Conservation (phyloP, 2,797 vertebrate species). For the Lepilemur ruficaudatus region DNA sequence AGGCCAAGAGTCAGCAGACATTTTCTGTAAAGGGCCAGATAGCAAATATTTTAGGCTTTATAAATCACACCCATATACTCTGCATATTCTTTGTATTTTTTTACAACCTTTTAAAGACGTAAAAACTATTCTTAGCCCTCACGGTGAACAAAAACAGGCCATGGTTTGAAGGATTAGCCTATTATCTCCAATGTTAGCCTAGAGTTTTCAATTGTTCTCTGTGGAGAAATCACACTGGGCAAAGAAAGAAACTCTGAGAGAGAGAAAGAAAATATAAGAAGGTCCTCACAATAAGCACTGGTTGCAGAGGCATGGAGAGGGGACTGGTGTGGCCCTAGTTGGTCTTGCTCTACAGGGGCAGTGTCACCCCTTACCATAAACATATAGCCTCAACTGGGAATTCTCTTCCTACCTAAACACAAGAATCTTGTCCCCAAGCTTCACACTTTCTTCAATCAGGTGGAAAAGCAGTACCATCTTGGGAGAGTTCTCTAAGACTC, state of each 20-base stretch:
- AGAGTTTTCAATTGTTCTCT: neutral
- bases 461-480: constrained; percentile 99
- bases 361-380: neutral
- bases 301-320: neutral
- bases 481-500: constrained; percentile 96
- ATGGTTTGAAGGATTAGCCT: neutral
- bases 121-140: constrained; percentile 22
- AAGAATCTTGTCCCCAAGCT: constrained; percentile 94
- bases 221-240: neutral
- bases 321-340: neutral
- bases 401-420: constrained; percentile 93
- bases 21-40: neutral
- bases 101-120: neutral
- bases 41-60: constrained; percentile 16
- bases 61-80: neutral
- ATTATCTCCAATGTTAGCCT: neutral
- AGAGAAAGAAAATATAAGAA: neutral
- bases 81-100: neutral
- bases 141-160: neutral
- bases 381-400: neutral
- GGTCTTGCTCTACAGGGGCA: neutral
- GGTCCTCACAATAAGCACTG: neutral
- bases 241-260: constrained; percentile 2
- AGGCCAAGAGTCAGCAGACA: neutral
- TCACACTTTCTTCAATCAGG: constrained; percentile 96